Evolutionary conservation across 2,113 vertebrate genomes (phyloP), one percentile per base, ranked within the genome.

Genomic region (Hystrix cristata): DNA sequence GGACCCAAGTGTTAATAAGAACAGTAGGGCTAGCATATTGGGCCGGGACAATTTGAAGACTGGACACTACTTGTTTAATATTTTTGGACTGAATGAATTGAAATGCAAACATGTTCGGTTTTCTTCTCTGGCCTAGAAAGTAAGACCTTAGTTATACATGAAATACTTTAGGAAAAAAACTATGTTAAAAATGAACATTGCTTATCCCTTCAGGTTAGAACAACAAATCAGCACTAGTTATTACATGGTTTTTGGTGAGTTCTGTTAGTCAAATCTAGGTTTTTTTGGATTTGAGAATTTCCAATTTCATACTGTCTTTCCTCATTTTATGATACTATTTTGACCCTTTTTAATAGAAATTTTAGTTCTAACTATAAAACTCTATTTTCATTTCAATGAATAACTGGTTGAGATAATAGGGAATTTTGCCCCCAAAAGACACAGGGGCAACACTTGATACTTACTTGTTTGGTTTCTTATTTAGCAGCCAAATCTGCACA

Each of bases 281-380:
- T 74, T 80, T 71, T 65, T 48, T 16, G 34, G 87, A 38, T 48
- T 85, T 81, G n/a, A 59, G 38, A 46, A 27, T 43, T 27, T 93
- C 55, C 48, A 67, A 15, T 31, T 93, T 82, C 21, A 59, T 31
- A 48, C 46, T 78, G 11, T 34, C 34, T 94, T 96, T 87, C 12
- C 18, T 97, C 43, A 94, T 95, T 83, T 86, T 59, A 74, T 72
- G 79, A 55, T 79, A 83, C 51, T 65, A 13, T 72, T 88, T 87
- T 60, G 3, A 9, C 21, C 90, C 51, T 34, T 53, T 80, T 91
- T 93, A 81, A 64, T 60, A 82, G 18, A 65, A 91, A 93, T 91
- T 96, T 91, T 95, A 59, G 18, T 93, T n/a, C 25, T 29, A 95
- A 19, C 72, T 48, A 18, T 88, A 91, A 88, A 86, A 91, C 93